phyloP scores from a whole-genome alignment of 2,113 vertebrate genomes.

The Muntiacus reevesi region DNA sequence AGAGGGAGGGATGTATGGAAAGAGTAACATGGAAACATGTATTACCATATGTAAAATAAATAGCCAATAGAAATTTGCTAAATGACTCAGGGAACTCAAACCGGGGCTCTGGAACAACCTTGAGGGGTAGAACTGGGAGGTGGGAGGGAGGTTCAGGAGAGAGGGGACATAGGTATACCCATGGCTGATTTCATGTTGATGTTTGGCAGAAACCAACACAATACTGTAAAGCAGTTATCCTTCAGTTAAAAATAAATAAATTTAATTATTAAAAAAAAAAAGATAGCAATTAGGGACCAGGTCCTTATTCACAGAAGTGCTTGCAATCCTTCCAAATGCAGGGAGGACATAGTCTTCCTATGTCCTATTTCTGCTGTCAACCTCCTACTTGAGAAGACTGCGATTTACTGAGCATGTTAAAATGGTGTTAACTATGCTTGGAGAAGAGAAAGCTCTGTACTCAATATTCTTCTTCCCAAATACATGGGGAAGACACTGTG shows the following conservation, averaged over 20 bases:
- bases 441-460: not conserved
- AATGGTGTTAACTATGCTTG: not conserved
- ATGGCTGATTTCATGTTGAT: not conserved
- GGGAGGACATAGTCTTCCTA: not conserved
- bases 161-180: not conserved
- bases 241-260: not conserved
- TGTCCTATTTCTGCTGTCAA: not conserved
- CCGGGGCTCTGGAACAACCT: not conserved
- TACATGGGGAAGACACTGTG: not conserved
- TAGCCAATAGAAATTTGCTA: not conserved
- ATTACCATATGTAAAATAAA: not conserved
- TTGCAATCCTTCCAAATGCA: not conserved
- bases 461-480: not conserved
- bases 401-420: not conserved
- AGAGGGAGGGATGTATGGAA: not conserved
- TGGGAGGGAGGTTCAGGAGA: not conserved
- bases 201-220: not conserved
- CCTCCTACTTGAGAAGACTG: not conserved
- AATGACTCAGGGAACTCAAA: not conserved
- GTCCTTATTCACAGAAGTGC: not conserved
- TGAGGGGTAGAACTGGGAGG: not conserved
- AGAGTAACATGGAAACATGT: not conserved
- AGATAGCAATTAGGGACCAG: not conserved
- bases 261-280: not conserved
- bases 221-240: not conserved